Base-by-base conservation (phyloP, 2,888 invertebrate genomes). In the Eristalis tenax region DNA sequence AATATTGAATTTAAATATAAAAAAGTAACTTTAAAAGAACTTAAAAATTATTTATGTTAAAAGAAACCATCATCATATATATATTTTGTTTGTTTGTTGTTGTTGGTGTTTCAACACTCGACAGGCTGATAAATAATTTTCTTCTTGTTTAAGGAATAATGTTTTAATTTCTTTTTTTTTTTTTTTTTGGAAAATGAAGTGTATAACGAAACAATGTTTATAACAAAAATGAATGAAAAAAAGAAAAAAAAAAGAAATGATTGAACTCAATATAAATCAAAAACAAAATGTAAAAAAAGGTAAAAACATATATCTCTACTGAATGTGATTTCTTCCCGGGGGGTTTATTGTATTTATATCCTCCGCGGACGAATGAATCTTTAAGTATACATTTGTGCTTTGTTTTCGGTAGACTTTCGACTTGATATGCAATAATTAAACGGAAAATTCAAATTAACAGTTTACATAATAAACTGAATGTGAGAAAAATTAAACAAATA, bases 1-100 rank as follows among this genome's bases (percentile, higher is more conserved):
- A 90, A 91, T 89, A 90, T 91, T 90, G 89, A 88, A 90, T 90
- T 90, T 89, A 88, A 83, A 91, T 92, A 91, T 87, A 87, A 87
- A 83, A 87, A 87, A 83, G 86, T 83, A 90, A 90, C 90, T 90
- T 90, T 89, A 90, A 88, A 71, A 88, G 38, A 70, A 59, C 23
- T 59, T 59, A 66, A 35, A 81, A 82, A 56, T 57, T 61, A 28
- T 77, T 71, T 79, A 79, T 77, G 77, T 81, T 73, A 68, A 22
- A 38, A 50, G n/a, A n/a, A 50, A 50, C 15, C 43, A 50, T n/a
- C 40, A 40, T 40, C n/a, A 50, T 18, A 50, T 50, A 50, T 50
- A 50, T 43, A 8, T 87, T 80, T 40, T 59, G 68, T 63, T 43
- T 66, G 18, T 59, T 69, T 69, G 26, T 26, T 56, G 40, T 26